Conservation (phyloP, 2,113 vertebrate genomes). For the Thamnophis sirtalis region DNA sequence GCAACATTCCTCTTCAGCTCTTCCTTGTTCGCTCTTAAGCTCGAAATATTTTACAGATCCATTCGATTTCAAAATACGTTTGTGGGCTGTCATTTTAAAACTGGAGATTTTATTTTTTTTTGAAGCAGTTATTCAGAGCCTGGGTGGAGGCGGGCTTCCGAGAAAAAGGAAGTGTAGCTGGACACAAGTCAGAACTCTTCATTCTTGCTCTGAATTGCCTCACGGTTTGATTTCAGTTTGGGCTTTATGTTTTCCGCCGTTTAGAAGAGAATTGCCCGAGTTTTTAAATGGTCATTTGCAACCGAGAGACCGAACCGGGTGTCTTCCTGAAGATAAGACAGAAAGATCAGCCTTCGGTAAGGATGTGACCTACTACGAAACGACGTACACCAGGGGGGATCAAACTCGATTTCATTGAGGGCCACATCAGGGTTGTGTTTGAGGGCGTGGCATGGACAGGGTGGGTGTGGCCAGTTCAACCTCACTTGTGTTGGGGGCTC, state of each 20-base stretch:
- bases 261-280: background rate
- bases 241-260: background rate
- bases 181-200: background rate
- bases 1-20: background rate
- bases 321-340: background rate
- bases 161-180: background rate
- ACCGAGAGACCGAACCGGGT: no score
- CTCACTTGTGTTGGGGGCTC: no score
- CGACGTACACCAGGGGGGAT: no score
- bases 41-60: background rate
- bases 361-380: background rate
- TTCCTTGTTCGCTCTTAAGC: background rate
- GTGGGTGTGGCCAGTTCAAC: no score
- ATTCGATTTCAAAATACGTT: background rate
- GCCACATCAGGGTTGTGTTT: no score
- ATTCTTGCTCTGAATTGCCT: background rate
- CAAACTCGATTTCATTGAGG: no score
- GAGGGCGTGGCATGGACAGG: no score
- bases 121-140: background rate
- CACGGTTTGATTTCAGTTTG: background rate
- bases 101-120: background rate
- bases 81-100: background rate
- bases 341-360: background rate
- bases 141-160: background rate
- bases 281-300: background rate